Conservation (phyloP, 2,113 vertebrate genomes). For the Takifugu bimaculatus region DNA sequence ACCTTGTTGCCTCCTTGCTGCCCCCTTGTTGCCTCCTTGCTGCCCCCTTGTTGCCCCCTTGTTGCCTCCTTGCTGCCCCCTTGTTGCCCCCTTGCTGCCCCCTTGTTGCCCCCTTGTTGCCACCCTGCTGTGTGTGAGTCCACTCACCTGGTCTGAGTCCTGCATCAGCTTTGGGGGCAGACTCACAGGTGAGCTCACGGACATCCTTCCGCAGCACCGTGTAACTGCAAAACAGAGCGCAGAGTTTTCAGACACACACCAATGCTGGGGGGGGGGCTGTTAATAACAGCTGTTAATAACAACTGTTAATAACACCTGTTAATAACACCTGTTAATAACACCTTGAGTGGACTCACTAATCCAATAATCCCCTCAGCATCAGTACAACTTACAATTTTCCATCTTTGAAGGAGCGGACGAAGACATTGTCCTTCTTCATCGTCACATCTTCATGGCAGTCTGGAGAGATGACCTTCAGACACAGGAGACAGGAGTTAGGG, state of each 20-base stretch:
- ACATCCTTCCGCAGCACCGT: constrained; percentile 89
- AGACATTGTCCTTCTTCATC: constrained; percentile 93
- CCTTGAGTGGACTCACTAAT: too few species aligned
- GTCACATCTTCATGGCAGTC: constrained; percentile 94
- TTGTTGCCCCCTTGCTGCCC: background rate
- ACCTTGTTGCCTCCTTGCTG: background rate
- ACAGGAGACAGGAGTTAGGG: constrained; percentile 12
- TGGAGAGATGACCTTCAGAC: constrained; percentile 89
- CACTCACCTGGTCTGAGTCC: constrained; percentile 86
- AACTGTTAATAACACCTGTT: too few species aligned
- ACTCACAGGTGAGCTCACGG: constrained; percentile 80
- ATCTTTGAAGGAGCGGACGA: constrained; percentile 97
- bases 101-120: background rate
- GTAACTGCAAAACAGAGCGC: constrained; percentile 72
- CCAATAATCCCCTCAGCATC: too few species aligned
- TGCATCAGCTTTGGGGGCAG: constrained; percentile 83
- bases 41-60: background rate
- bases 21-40: background rate
- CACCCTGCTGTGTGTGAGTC: constrained; percentile 3
- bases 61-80: constrained; percentile 1
- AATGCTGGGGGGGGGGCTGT: background rate
- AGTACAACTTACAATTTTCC: constrained; percentile 93
- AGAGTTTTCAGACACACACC: background rate
- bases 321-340: too few species aligned
- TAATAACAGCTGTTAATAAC: too few species aligned